phyloP scores from a whole-genome alignment of 2,113 vertebrate genomes.

The Meleagris gallopavo region DNA sequence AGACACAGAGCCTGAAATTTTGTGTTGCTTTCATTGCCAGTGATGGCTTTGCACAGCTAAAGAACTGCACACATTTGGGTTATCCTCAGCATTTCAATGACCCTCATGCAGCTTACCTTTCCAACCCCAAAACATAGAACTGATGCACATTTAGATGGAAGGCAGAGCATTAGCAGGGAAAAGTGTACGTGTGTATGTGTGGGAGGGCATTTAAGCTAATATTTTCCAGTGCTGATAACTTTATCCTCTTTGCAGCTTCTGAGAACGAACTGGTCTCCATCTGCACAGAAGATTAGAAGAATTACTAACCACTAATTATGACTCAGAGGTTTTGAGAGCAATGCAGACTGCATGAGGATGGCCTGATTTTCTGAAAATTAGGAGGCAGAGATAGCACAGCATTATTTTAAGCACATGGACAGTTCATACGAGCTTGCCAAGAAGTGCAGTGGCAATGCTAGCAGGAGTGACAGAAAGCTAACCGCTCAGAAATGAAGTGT shows the following conservation, averaged over 20 bases:
- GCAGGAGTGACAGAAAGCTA: not conserved
- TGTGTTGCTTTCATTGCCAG: rapidly evolving
- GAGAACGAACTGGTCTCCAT: slow-evolving; percentile 57
- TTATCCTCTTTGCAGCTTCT: slow-evolving; percentile 70
- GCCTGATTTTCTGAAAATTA: slow-evolving; percentile 60
- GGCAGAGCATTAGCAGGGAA: not conserved
- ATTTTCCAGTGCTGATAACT: slow-evolving; percentile 55
- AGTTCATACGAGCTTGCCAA: not conserved
- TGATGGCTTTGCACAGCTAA: not conserved
- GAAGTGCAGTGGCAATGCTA: not conserved
- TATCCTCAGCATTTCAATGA: not conserved
- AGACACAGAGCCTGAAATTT: not conserved
- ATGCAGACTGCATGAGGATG: slow-evolving; percentile 24
- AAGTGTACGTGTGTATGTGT: not conserved
- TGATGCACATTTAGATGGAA: not conserved
- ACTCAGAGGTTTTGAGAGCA: slow-evolving; percentile 58
- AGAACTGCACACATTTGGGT: not conserved
- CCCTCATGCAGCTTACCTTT: not conserved
- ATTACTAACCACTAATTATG: slow-evolving; percentile 72
- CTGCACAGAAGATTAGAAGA: slow-evolving; percentile 69
- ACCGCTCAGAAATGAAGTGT: not conserved
- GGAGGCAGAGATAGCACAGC: not conserved
- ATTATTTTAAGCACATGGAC: slow-evolving; percentile 31
- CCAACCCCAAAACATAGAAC: not conserved
- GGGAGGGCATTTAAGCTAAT: slow-evolving; percentile 63